These are phyloP conservation scores for Charadrius vociferus DNA, from an alignment of 2,113 vertebrate species.

Conservation along the genomic window DNA sequence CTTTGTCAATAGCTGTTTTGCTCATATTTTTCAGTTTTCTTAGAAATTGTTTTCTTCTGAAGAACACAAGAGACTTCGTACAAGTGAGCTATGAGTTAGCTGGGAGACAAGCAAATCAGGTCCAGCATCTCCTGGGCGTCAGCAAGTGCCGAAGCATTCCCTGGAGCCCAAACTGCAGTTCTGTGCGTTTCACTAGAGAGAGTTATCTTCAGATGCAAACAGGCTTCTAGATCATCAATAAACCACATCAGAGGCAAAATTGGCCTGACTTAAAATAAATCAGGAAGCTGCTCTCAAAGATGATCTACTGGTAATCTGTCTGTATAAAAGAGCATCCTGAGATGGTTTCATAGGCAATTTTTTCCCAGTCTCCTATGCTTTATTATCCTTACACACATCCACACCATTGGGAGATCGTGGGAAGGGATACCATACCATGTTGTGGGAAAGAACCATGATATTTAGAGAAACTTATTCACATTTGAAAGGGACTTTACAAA, in stretches of 20 bases:
- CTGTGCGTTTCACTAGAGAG: rapidly evolving
- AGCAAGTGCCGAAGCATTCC: neutral
- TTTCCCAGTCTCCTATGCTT: rapidly evolving
- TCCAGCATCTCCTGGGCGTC: neutral
- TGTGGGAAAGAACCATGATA: neutral
- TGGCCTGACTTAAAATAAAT: neutral
- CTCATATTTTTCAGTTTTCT: neutral
- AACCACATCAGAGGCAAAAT: neutral
- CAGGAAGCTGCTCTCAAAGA: neutral
- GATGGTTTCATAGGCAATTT: neutral
- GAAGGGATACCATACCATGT: neutral
- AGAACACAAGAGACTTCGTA: neutral
- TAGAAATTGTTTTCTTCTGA: neutral
- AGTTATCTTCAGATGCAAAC: neutral
- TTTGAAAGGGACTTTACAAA: neutral
- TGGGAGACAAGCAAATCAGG: neutral
- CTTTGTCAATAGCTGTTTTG: neutral
- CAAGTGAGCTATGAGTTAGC: neutral
- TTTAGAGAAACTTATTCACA: neutral
- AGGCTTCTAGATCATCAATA: neutral
- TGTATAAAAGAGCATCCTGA: neutral
- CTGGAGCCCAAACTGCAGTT: neutral
- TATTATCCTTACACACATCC: neutral
- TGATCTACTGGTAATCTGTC: neutral
- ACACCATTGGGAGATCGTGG: rapidly evolving